Evolutionary conservation across 64 coral and sea anemone genomes (phyloP).

Genomic region (Astreopora myriophthalma): DNA sequence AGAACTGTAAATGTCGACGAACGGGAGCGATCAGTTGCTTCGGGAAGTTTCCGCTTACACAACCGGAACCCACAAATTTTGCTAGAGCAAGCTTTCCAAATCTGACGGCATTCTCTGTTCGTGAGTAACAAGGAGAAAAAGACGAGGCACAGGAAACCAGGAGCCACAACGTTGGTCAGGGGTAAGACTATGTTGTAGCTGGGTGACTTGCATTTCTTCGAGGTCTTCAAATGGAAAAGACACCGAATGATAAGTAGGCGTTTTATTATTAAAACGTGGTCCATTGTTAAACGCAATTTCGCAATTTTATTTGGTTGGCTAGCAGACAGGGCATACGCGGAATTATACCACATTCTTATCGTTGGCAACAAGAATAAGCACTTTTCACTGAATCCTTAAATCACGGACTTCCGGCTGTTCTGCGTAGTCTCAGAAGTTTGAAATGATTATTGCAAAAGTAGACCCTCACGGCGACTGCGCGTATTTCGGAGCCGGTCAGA

Average conservation of each 20-base stretch:
- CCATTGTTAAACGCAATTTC: no score
- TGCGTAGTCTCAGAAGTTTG: no score
- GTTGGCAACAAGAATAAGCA: no score
- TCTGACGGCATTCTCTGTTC: constrained; percentile 92
- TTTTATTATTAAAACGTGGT: no score
- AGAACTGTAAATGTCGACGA: constrained; percentile 70
- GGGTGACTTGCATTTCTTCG: constrained; percentile 57
- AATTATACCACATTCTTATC: no score
- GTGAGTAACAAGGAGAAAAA: constrained; percentile 87
- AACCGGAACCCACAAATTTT: not conserved
- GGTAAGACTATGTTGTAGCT: constrained; percentile 32
- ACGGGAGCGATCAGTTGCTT: constrained; percentile 32
- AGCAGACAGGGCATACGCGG: no score
- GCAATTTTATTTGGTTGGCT: no score
- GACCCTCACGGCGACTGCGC: no score
- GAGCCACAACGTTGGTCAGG: constrained; percentile 65
- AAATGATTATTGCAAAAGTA: no score
- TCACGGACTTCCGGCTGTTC: no score
- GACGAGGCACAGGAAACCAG: constrained; percentile 81
- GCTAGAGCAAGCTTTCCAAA: constrained; percentile 69
- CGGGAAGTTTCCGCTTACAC: not conserved
- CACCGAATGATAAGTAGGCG: not conserved
- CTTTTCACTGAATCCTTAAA: no score
- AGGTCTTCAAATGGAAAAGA: not conserved
- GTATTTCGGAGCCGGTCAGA: no score